Percentiles rank a stretch among this genome's conserved stretches.
phyloP scores from a whole-genome alignment of 2,797 vertebrate genomes.

The Enteromius afrohamiltoni region DNA sequence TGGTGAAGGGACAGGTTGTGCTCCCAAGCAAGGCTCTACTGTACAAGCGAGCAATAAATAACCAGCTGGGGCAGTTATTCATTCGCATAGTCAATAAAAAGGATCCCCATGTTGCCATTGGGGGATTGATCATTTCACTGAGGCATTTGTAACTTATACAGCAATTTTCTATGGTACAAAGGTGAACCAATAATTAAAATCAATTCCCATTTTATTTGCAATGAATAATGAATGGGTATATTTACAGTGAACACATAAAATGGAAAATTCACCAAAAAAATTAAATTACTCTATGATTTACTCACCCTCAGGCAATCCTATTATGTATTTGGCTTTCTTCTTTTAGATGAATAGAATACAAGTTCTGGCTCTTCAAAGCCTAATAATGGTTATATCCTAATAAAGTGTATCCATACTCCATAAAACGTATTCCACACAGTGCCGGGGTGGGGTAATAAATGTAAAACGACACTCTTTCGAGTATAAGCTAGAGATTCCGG shows the following conservation, averaged over 20 bases:
- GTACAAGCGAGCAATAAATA: constrained; percentile 65
- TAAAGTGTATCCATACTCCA: neutral
- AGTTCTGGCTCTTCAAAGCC: neutral
- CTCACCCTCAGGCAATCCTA: neutral
- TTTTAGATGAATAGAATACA: neutral
- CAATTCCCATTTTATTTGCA: neutral
- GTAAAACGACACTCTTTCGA: no score
- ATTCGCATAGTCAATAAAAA: constrained; percentile 66
- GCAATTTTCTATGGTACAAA: neutral
- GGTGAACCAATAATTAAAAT: neutral
- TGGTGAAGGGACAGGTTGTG: constrained; percentile 65
- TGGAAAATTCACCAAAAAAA: neutral
- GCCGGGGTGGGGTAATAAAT: no score
- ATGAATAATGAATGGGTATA: neutral
- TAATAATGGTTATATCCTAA: neutral
- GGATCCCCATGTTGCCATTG: constrained; percentile 39
- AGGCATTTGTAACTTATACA: constrained; percentile 12
- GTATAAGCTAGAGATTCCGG: no score
- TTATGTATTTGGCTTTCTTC: neutral
- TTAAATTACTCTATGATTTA: neutral
- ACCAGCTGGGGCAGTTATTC: constrained; percentile 67
- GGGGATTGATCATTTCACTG: constrained; percentile 29
- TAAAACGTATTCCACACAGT: neutral
- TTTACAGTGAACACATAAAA: neutral
- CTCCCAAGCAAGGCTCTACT: constrained; percentile 63